These are phyloP conservation scores for Epizoanthus rinbou DNA, from an alignment of 92 coral and sea anemone genomes.

Conservation along the genomic window DNA sequence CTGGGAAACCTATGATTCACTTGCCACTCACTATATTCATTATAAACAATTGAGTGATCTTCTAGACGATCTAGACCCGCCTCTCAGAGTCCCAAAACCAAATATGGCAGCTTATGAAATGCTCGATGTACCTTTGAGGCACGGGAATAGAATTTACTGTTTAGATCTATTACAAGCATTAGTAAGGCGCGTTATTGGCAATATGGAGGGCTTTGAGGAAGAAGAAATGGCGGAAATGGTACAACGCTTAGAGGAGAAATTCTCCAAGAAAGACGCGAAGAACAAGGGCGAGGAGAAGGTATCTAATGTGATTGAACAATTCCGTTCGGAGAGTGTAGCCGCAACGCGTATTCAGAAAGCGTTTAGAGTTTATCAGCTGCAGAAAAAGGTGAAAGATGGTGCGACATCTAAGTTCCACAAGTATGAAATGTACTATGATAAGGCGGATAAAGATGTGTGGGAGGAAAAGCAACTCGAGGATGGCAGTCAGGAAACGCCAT, in stretches of 20 bases:
- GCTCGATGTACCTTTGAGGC: conserved; percentile 80
- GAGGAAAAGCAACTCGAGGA: conserved; percentile 75
- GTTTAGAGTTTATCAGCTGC: conserved; percentile 73
- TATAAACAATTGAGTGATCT: conserved; percentile 86
- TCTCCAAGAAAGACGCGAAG: conserved; percentile 62
- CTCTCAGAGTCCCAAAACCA: conserved; percentile 92
- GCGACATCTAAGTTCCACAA: conserved; percentile 73
- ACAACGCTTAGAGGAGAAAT: conserved; percentile 72
- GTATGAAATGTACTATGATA: conserved; percentile 65
- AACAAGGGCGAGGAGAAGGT: conserved; percentile 64
- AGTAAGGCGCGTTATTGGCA: conserved; percentile 84
- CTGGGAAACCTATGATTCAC: conserved; percentile 91
- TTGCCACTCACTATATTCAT: conserved; percentile 83
- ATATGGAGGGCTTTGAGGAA: conserved; percentile 85
- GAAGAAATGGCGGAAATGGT: conserved; percentile 80
- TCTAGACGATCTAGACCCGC: conserved; percentile 92
- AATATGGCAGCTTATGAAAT: conserved; percentile 75
- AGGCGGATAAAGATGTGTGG: conserved; percentile 79
- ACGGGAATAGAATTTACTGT: conserved; percentile 79
- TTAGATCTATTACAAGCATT: conserved; percentile 89
- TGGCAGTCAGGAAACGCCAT: conserved; percentile 42
- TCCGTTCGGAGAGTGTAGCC: conserved; percentile 62
- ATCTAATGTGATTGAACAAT: conserved; percentile 59
- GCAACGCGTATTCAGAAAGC: conserved; percentile 85
- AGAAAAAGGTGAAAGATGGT: conserved; percentile 58